Evolutionary conservation across 2,113 vertebrate genomes (phyloP).

Genomic region (Grantiella picta): DNA sequence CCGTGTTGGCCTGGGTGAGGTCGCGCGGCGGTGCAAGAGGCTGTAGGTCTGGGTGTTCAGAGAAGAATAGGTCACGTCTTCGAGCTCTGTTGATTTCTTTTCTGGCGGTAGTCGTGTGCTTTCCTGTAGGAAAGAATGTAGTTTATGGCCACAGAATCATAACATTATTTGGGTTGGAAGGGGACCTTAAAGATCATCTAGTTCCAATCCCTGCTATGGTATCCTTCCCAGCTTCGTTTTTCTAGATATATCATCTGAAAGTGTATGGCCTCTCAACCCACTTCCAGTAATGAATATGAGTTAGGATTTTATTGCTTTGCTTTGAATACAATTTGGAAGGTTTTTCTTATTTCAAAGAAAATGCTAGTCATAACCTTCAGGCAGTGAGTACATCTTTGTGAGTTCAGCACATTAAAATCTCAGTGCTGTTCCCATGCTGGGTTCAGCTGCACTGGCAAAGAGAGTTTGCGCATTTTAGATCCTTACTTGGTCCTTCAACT

Average conservation of each 20-base stretch:
- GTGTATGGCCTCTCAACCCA: accelerated
- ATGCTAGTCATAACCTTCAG: accelerated
- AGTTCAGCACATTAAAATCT: background rate
- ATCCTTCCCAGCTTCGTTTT: background rate
- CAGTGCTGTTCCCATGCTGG: accelerated
- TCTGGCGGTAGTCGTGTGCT: background rate
- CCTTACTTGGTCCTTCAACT: background rate
- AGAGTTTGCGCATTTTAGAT: background rate
- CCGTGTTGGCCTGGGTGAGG: background rate
- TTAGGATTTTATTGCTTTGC: background rate
- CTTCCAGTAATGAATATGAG: background rate
- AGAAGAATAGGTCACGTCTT: background rate
- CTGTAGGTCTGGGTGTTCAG: background rate
- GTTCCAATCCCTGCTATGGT: accelerated
- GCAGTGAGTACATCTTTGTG: accelerated
- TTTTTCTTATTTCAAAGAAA: background rate
- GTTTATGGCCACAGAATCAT: background rate
- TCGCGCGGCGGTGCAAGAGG: background rate
- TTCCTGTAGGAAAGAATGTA: background rate
- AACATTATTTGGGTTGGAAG: background rate
- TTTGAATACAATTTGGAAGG: background rate
- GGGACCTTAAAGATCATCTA: background rate
- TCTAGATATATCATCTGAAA: accelerated
- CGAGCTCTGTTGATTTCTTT: accelerated
- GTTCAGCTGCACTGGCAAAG: background rate